phyloP scores from a whole-genome alignment of 1,140 invertebrate species.

The Brachionus plicatilis region DNA sequence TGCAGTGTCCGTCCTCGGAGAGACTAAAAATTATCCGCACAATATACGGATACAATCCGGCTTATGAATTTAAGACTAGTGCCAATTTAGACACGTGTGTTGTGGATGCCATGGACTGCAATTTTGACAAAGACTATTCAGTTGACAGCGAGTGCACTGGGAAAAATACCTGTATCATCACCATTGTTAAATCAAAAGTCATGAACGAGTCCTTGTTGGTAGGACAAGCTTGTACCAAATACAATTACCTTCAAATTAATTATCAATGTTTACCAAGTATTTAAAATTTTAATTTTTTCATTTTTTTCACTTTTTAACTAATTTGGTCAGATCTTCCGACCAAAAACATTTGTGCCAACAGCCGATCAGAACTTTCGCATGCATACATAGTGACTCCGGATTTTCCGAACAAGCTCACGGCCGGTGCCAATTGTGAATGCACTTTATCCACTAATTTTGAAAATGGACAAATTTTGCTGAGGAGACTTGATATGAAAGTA shows the following conservation, averaged over 20 bases:
- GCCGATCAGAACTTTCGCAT: conserved; percentile 4
- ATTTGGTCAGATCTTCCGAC: conserved; percentile 31
- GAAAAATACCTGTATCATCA: conserved; percentile 5
- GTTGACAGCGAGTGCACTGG: conserved; percentile 29
- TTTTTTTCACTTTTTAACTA: not conserved
- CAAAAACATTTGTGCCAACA: conserved; percentile 23
- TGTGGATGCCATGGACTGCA: not conserved
- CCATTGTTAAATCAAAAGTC: not conserved
- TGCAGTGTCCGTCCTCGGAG: not conserved
- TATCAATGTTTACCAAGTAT: conserved; percentile 40
- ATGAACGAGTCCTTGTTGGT: conserved; percentile 12
- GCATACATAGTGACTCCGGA: conserved; percentile 25
- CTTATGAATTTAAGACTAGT: not conserved
- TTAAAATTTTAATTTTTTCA: not conserved
- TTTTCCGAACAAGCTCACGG: not conserved
- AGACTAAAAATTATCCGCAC: conserved; percentile 31
- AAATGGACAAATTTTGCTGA: conserved; percentile 22
- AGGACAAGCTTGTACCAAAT: not conserved
- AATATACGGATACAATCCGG: conserved; percentile 35
- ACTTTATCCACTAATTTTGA: conserved; percentile 20
- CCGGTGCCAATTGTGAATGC: conserved; percentile 22
- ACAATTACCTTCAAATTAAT: conserved; percentile 35
- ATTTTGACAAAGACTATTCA: conserved; percentile 30
- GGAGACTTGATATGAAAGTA: conserved; percentile 33
- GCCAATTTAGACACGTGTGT: not conserved